A percentile compares a stretch with the other conserved stretches of the same genome.
Evolutionary conservation across 2,113 vertebrate species (phyloP).

Genomic region (Pseudorasbora parva): DNA sequence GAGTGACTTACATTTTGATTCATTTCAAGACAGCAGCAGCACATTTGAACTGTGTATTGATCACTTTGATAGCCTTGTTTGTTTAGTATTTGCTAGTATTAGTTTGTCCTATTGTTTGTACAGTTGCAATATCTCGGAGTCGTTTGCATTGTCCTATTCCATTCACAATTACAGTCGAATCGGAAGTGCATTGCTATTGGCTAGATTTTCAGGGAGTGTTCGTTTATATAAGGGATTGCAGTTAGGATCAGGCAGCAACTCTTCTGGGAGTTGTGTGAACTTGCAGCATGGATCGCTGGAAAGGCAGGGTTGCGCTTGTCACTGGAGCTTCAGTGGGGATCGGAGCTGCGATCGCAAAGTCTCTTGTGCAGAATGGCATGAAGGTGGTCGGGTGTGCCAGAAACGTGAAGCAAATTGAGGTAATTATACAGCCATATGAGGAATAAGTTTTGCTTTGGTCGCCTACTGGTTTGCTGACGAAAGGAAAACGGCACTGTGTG

Average conservation of each 20-base stretch:
- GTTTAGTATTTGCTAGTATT: neutral
- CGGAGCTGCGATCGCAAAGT: conserved; percentile 79
- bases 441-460: neutral
- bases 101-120: neutral
- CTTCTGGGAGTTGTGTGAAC: neutral
- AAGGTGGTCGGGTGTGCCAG: conserved; percentile 86
- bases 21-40: neutral
- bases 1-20: neutral
- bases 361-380: conserved; percentile 84
- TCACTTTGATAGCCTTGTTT: too few relatives aligned
- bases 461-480: too few relatives aligned
- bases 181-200: neutral
- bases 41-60: too few relatives aligned
- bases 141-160: too few relatives aligned
- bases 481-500: neutral
- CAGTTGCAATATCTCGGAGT: neutral
- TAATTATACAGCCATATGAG: conserved; percentile 49
- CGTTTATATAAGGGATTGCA: neutral
- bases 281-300: conserved; percentile 83
- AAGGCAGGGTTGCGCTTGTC: conserved; percentile 82
- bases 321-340: conserved; percentile 89
- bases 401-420: conserved; percentile 84
- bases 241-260: neutral
- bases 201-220: neutral
- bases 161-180: neutral